Conservation (phyloP, 2,888 invertebrate species). For the Formica aserva region DNA sequence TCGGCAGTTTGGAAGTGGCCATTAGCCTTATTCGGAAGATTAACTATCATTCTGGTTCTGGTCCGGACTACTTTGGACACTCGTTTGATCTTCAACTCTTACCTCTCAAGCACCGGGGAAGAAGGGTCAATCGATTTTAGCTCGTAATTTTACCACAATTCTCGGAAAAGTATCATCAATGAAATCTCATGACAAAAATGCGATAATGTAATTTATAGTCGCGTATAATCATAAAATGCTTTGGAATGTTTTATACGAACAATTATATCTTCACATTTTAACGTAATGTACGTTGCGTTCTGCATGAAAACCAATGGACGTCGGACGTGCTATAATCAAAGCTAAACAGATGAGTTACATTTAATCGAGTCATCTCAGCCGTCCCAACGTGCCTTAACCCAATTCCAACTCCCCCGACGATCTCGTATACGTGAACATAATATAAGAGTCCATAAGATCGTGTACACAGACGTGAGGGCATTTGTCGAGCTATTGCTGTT, state of each 20-base stretch:
- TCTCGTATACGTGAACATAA: constrained; percentile 53
- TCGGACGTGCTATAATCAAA: constrained; percentile 78
- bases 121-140: constrained; percentile 57
- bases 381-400: constrained; percentile 77
- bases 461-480: constrained; percentile 51
- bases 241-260: background rate
- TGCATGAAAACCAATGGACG: constrained; percentile 47
- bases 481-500: constrained; percentile 43
- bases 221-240: background rate
- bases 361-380: constrained; percentile 79
- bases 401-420: constrained; percentile 76
- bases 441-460: constrained; percentile 55
- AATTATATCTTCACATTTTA: constrained; percentile 1
- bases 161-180: constrained; percentile 32
- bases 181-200: constrained; percentile 3
- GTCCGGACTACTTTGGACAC: constrained; percentile 56
- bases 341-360: constrained; percentile 81
- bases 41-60: constrained; percentile 69
- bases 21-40: constrained; percentile 74
- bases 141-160: constrained; percentile 49
- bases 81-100: constrained; percentile 59
- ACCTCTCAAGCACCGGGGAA: constrained; percentile 44
- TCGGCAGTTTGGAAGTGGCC: constrained; percentile 70
- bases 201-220: constrained; percentile 7
- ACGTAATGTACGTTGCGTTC: background rate